Base-by-base conservation (phyloP, 2,797 vertebrate species). In the Siniperca obscura region DNA sequence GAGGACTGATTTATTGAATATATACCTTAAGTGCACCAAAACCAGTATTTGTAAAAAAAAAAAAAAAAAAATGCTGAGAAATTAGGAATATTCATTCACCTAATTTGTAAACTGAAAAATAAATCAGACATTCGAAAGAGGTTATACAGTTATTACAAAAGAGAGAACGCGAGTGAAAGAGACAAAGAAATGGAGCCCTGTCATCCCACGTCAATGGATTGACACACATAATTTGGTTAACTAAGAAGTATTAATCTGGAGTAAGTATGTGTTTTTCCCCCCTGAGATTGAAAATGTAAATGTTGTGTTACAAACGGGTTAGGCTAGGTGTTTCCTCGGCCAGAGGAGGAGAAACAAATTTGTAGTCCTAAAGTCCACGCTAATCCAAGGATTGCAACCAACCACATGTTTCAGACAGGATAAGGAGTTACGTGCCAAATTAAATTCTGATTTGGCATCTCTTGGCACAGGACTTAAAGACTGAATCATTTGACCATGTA, bases 341-440 rank as follows among this genome's bases (percentile, higher is more conserved):
- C 90, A 92, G 82, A 85, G 72, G 86, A 70, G 6, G 21, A 78
- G 88, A 85, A 90, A 90, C 88, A 83, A 86, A 91, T 91, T 68
- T 87, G 81, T 62, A 83, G 83, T 89, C 92, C 81, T 92, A 89
- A 94, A 93, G 89, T 94, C 92, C 80, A 72, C 11, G 66, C 81
- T 95, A 95, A 96, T 96, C 95, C 95, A 90, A 82, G 92, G 94
- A 95, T 95, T 94, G 94, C 89, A 88, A 89, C 92, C 84, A 73
- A 74, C 87, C 92, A 91, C 93, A 95, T 95, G 94, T 94, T 94
- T 91, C 87, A 89, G 87, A 86, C 83, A 77, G 91, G 90, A 95
- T 94, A 87, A 94, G 90, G 90, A 93, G 91, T 89, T 87, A 72
- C 64, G 55, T 82, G 91, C 93, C 91, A 95, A 96, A 95, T 94